Evolutionary conservation across 2,797 vertebrate genomes (phyloP), one percentile per base, ranked within the genome.

Genomic region (Chelidonichthys spinosus): DNA sequence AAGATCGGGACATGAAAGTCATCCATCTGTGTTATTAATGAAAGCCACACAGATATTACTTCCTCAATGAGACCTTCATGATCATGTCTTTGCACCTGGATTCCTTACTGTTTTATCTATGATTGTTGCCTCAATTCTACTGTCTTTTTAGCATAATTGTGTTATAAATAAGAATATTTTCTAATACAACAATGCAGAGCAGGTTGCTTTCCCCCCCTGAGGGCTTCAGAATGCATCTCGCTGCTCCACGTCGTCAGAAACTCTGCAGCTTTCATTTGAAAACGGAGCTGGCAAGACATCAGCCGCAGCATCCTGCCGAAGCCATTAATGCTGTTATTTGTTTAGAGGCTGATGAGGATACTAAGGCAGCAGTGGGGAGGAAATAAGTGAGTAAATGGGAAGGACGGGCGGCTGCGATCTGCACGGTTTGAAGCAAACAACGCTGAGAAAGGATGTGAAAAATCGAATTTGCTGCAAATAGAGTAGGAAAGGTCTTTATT

Each of bases 271-370:
- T 37, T 46, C 46, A 35, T n/a, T 58, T n/a, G n/a, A n/a, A n/a
- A n/a, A n/a, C 25, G 25, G 25, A 25, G 25, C 25, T 25, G 25
- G 25, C 25, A 25, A 32, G 15, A 44, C 10, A 11, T 17, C 61
- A 58, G 61, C 59, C 2, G n/a, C 55, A 15, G 59, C 74, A 56
- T 74, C 72, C 25, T 47, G 69, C 69, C 4, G 1, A 64, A 75
- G 5, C 68, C 44, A 65, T 69, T 71, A 72, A 53, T 11, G 63
- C 32, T 47, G 53, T 35, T 74, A 49, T 79, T 79, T 78, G 78
- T 82, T 80, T 13, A 59, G 67, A 74, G 32, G 74, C 68, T 82
- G 83, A 86, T 78, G 86, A 83, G 75, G 73, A 70, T 56, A 75
- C 84, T 69, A 80, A 67, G 25, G 58, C 43, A 67, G 63, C 76